phyloP scores from a whole-genome alignment of 2,888 invertebrate species.

The Heliconius charithonia region DNA sequence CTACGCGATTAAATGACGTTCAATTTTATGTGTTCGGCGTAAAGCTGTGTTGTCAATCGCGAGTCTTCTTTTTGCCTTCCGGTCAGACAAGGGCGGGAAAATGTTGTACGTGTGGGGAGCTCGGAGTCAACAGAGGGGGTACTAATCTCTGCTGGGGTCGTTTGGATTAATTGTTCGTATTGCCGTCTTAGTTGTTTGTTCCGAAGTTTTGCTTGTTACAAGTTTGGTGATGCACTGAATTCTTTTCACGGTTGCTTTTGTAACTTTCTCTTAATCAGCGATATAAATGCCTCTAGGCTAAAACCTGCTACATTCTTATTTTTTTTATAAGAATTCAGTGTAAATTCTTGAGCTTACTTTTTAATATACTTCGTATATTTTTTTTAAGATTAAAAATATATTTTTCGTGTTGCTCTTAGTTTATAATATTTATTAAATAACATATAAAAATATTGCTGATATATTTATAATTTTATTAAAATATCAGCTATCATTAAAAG shows the following conservation, averaged over 20 bases:
- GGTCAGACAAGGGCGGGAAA: conserved; percentile 78
- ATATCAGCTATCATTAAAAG: neutral
- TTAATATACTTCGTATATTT: neutral
- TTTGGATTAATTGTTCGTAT: conserved; percentile 80
- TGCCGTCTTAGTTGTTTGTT: conserved; percentile 78
- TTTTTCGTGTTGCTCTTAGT: neutral
- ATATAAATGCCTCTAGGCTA: neutral
- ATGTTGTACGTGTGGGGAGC: conserved; percentile 71
- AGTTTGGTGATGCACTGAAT: conserved; percentile 65
- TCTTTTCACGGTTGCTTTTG: conserved; percentile 50
- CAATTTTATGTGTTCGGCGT: conserved; percentile 18
- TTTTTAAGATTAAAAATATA: neutral
- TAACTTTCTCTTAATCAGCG: conserved; percentile 42
- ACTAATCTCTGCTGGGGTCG: conserved; percentile 80
- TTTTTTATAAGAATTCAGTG: too few relatives aligned
- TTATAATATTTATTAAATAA: neutral
- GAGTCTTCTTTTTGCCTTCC: conserved; percentile 71
- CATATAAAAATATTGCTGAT: neutral
- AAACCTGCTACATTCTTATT: neutral
- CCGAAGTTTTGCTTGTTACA: conserved; percentile 67
- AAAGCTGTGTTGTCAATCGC: conserved; percentile 74
- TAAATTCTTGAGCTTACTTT: neutral
- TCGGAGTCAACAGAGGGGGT: conserved; percentile 73
- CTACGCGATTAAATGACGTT: conserved; percentile 28
- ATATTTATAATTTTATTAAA: neutral